A percentile compares a stretch with the other conserved stretches of the same genome.
Evolutionary conservation across 2,888 invertebrate species (phyloP).

Genomic region (Dryobotodes eremita): DNA sequence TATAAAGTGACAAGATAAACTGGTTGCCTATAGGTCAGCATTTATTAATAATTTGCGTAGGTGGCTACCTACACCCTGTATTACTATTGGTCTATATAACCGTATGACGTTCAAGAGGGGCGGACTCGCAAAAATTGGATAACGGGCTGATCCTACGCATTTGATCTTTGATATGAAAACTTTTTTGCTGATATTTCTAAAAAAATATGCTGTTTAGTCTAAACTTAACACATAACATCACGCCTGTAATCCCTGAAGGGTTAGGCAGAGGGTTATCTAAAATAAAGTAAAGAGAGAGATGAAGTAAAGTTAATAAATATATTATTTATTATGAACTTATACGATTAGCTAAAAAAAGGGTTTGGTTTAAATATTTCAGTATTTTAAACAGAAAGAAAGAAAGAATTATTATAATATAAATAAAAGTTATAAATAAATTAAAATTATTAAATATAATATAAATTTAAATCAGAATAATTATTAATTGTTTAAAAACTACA

Average conservation of each 20-base stretch:
- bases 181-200: background rate
- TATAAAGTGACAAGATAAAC: constrained; percentile 22
- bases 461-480: no score
- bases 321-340: background rate
- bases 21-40: constrained; percentile 5
- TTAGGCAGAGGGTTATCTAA: background rate
- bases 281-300: background rate
- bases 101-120: constrained; percentile 25
- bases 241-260: background rate
- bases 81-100: constrained; percentile 29
- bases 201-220: background rate
- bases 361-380: background rate
- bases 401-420: no score
- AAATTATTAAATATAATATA: no score
- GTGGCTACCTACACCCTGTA: constrained; percentile 24
- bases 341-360: background rate
- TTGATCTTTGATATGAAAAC: constrained; percentile 10
- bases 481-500: background rate
- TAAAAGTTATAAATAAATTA: no score
- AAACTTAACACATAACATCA: background rate
- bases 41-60: constrained; percentile 34
- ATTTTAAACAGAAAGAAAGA: background rate
- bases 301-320: background rate
- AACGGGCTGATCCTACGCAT: background rate
- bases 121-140: background rate